These are phyloP conservation scores for Actenoides lindsayi DNA, from an alignment of 2,113 vertebrate genomes.

Conservation along the genomic window DNA sequence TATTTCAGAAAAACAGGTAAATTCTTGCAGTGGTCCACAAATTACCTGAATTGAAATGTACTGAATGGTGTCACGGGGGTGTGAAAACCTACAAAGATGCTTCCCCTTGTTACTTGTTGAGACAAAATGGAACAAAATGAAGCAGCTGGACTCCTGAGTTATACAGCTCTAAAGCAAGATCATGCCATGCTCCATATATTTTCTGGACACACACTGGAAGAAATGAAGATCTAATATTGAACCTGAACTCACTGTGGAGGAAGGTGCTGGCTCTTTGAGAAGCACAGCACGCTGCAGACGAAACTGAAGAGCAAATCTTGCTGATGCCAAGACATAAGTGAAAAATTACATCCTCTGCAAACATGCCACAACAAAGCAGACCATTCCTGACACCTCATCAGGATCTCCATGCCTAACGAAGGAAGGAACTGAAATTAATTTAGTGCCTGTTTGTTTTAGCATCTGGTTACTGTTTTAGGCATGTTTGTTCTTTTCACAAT, in stretches of 20 bases:
- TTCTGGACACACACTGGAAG: not conserved
- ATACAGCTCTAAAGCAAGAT: not conserved
- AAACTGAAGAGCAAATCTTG: not conserved
- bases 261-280: not conserved
- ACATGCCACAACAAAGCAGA: constrained; percentile 25
- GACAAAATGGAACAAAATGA: not conserved
- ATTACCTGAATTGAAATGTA: not conserved
- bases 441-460: not conserved
- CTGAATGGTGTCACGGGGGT: not conserved
- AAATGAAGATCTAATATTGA: not conserved
- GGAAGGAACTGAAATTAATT: constrained; percentile 42
- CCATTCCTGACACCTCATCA: not conserved
- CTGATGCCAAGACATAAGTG: not conserved
- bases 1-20: not conserved
- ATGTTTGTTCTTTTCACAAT: not conserved
- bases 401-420: not conserved
- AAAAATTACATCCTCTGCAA: constrained; percentile 21
- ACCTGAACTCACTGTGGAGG: not conserved
- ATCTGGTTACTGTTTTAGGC: constrained; percentile 31
- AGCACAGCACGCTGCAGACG: not conserved
- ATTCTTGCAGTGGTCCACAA: not conserved
- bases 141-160: not conserved
- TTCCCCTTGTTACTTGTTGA: not conserved
- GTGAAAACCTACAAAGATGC: no score
- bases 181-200: not conserved